A percentile compares a stretch with the other conserved stretches of the same genome.
These are phyloP conservation scores for Poicephalus gulielmi DNA, from an alignment of 2,113 vertebrate genomes.

Conservation along the genomic window DNA sequence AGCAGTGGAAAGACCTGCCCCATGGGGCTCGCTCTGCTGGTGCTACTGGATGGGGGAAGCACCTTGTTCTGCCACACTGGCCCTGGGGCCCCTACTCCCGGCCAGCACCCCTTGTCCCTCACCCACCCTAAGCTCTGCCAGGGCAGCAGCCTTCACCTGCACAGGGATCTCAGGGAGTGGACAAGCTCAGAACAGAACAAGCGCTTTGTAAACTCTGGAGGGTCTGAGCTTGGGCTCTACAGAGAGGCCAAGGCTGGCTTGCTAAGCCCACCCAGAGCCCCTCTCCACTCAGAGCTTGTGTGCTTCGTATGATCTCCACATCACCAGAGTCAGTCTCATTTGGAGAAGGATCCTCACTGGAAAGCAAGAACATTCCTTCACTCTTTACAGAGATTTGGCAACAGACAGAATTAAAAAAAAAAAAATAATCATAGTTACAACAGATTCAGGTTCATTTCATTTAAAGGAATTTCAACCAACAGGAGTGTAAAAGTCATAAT, in stretches of 20 bases:
- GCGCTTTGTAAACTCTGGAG: not conserved
- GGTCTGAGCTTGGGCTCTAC: not conserved
- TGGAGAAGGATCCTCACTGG: slow-evolving; percentile 38
- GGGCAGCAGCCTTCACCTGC: not conserved
- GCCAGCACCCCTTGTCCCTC: not conserved
- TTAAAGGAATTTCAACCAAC: slow-evolving; percentile 64
- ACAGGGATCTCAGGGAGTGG: not conserved
- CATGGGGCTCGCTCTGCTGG: not conserved
- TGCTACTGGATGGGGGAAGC: not conserved
- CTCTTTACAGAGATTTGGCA: slow-evolving; percentile 62
- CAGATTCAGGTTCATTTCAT: slow-evolving; percentile 48
- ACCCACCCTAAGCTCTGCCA: not conserved
- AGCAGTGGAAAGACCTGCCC: not conserved
- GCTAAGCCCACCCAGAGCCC: not conserved
- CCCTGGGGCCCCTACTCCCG: not conserved
- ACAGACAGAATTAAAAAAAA: slow-evolving; percentile 57
- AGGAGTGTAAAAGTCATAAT: slow-evolving; percentile 68
- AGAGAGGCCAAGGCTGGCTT: not conserved
- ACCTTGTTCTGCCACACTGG: not conserved
- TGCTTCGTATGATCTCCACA: slow-evolving; percentile 3
- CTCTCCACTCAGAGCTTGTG: not conserved
- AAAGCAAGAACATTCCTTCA: slow-evolving; percentile 53
- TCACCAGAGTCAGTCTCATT: slow-evolving; percentile 28
- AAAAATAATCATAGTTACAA: slow-evolving; percentile 48
- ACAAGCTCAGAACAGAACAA: not conserved